Conservation (phyloP, 2,113 vertebrate genomes). For the Prionailurus viverrinus region DNA sequence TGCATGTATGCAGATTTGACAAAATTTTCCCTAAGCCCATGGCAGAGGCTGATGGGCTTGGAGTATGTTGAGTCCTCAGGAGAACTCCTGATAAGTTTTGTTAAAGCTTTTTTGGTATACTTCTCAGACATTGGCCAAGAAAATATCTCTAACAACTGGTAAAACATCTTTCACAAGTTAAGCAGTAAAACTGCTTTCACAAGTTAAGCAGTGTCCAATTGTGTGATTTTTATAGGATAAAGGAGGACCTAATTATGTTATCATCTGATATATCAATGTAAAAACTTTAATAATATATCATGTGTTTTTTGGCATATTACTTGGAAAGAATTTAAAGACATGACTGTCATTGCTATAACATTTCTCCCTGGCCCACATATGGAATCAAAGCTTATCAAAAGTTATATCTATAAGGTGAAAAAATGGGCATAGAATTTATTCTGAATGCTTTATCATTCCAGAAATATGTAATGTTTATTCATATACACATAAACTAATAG, state of each 20-base stretch:
- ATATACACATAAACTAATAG: neutral
- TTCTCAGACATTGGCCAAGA: neutral
- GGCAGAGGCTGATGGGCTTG: neutral
- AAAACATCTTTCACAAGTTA: neutral
- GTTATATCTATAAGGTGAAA: neutral
- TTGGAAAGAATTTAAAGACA: neutral
- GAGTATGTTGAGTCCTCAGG: neutral
- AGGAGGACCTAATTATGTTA: neutral
- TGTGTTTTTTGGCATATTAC: neutral
- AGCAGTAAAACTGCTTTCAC: neutral
- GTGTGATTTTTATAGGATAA: neutral
- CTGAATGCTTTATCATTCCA: neutral
- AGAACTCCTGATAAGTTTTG: neutral
- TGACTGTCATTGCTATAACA: neutral
- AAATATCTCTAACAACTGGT: neutral
- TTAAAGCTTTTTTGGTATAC: neutral
- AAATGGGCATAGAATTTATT: neutral
- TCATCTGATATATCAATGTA: neutral
- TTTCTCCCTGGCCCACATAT: neutral
- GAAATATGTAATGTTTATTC: neutral
- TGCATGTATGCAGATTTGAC: neutral
- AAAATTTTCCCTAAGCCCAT: neutral
- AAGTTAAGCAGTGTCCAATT: neutral
- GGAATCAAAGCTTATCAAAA: neutral
- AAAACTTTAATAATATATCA: neutral